Evolutionary conservation across 2,113 vertebrate genomes (phyloP), one percentile per base, ranked within the genome.

Genomic region (Perccottus glenii): DNA sequence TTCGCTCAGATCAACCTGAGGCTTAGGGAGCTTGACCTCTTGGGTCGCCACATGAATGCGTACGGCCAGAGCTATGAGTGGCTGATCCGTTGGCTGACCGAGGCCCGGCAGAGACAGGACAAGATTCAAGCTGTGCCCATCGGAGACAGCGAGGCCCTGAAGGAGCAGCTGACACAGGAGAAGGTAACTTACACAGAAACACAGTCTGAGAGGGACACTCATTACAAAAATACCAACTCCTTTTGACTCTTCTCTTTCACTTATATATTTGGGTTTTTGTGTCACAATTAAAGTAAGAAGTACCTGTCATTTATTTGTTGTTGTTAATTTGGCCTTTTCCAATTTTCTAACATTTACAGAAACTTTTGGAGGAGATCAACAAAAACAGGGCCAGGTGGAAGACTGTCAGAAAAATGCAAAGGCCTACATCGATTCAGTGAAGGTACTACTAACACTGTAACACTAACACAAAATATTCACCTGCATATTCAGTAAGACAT

Each of bases 391-490:
- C 38, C 95, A 94, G 71, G 92, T 99, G 40, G 95, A 98, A 47
- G 94, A 94, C 44, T 98, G 96, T 75, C 94, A 98, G 87, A 93
- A 86, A 64, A 92, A 95, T 0, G 96, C 97, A 0, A 98, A 96
- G 78, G 94, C 94, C 60, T 99, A 98, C 86, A 97, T 98, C 0
- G 95, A 98, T 0, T 94, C 96, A 51, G 95, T 98, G 79, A 99
- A 99, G 94, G 97, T 98, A 16, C n/a, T 11, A 43, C 47, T 47
- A 2, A 10, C 0, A 1, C 47, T 2, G 4, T 4, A 2, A 43
- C 9, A 44, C n/a, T n/a, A n/a, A n/a, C n/a, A n/a, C n/a, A 1
- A 5, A 12, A 19, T 5, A 2, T 27, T 27, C 19, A 27, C 3
- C 1, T 32, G 49, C 0, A 48, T 1, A 2, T 7, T 5, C 5